A percentile compares a stretch with the other conserved stretches of the same genome.
These are phyloP conservation scores for Aratinga solstitialis DNA, from an alignment of 2,797 vertebrate genomes.

Conservation along the genomic window DNA sequence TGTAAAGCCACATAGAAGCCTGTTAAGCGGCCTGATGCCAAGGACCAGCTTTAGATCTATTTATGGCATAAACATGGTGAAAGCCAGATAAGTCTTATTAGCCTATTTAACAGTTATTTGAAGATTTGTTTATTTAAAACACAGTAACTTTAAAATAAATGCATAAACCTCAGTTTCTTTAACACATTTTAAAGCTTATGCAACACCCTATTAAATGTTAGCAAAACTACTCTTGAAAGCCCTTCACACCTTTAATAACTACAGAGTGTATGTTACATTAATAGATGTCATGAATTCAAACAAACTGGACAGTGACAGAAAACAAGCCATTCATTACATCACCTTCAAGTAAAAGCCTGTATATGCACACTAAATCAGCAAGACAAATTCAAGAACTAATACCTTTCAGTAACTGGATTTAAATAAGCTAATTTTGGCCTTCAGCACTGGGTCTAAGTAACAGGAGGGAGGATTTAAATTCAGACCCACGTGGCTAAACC, in stretches of 20 bases:
- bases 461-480: constrained; percentile 10
- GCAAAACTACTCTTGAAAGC: background rate
- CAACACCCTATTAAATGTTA: background rate
- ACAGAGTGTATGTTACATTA: background rate
- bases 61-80: constrained; percentile 49
- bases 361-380: background rate
- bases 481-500: background rate
- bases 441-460: background rate
- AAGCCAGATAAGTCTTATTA: constrained; percentile 62
- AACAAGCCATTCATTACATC: background rate
- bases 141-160: constrained; percentile 38
- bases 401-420: constrained; percentile 46
- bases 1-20: constrained; percentile 51
- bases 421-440: constrained; percentile 50
- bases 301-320: background rate
- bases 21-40: constrained; percentile 49
- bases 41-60: constrained; percentile 60
- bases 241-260: background rate
- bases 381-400: constrained; percentile 32
- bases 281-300: background rate
- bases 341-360: background rate
- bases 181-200: constrained; percentile 7
- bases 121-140: constrained; percentile 56
- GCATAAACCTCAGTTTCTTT: background rate
- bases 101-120: constrained; percentile 49